These are phyloP conservation scores for Monomorium pharaonis DNA, from an alignment of 1,140 invertebrate species.

Conservation along the genomic window DNA sequence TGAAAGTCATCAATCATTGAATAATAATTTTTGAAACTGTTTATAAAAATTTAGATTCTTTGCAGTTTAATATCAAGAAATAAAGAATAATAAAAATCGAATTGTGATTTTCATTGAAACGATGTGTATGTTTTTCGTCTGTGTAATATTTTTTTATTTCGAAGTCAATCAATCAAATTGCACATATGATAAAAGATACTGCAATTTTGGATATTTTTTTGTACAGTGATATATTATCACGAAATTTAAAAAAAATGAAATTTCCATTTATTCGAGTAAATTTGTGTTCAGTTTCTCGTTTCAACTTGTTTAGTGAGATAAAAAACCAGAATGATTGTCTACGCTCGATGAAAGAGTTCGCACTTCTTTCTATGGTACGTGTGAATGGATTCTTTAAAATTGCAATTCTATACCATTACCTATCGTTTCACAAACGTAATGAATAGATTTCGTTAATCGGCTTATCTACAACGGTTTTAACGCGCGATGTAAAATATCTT, in stretches of 20 bases:
- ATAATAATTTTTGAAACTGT: neutral
- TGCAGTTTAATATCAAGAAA: neutral
- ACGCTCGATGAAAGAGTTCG: neutral
- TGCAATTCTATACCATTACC: neutral
- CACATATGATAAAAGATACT: neutral
- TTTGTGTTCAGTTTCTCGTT: neutral
- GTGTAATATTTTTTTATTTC: neutral
- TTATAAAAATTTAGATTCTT: constrained; percentile 1
- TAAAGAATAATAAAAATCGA: neutral
- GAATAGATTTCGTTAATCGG: too few species aligned
- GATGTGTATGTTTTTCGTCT: neutral
- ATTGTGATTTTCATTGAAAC: neutral
- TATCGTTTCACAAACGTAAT: neutral
- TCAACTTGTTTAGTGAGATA: neutral
- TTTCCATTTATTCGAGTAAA: neutral
- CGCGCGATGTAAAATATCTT: neutral
- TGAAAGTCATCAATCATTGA: neutral
- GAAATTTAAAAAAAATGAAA: neutral
- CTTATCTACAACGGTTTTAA: too few species aligned
- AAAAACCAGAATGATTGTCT: neutral
- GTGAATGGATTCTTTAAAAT: neutral
- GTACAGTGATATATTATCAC: neutral
- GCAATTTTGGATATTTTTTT: neutral
- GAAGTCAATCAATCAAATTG: neutral
- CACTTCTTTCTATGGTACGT: neutral